Conservation (phyloP, 2,888 invertebrate species). For the Horisme vitalbata region DNA sequence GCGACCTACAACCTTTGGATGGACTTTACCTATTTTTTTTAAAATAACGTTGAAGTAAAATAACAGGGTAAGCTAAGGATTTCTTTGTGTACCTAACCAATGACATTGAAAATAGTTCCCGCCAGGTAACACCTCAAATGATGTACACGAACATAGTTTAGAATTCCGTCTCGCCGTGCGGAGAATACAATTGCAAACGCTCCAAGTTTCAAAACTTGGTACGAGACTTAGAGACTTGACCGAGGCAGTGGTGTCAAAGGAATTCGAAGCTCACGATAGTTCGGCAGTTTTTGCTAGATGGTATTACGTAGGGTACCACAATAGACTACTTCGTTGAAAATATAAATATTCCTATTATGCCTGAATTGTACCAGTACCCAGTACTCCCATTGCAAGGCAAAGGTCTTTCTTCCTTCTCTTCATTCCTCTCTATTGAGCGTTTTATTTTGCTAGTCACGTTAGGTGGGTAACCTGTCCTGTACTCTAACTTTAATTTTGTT, state of each 20-base stretch:
- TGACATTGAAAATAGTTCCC: constrained; percentile 6
- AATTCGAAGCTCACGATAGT: constrained; percentile 16
- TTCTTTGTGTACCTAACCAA: background rate
- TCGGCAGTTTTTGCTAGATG: constrained; percentile 14
- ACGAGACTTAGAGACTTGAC: background rate
- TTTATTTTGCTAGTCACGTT: too few relatives aligned
- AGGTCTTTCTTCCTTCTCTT: too few relatives aligned
- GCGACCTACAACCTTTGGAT: too few relatives aligned
- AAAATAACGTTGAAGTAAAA: too few relatives aligned
- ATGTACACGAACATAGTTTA: constrained; percentile 18
- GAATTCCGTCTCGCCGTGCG: constrained; percentile 8
- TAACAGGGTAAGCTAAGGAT: too few relatives aligned
- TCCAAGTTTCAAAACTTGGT: constrained; percentile 11
- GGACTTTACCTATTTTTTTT: too few relatives aligned
- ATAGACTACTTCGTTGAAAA: background rate
- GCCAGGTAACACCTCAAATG: constrained; percentile 20
- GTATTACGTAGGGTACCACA: constrained; percentile 1
- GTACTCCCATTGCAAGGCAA: too few relatives aligned
- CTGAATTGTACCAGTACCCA: too few relatives aligned
- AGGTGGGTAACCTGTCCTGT: too few relatives aligned
- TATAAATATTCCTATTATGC: too few relatives aligned
- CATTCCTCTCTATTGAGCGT: too few relatives aligned
- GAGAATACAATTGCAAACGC: constrained; percentile 20
- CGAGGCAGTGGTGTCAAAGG: constrained; percentile 20
- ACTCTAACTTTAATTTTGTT: too few relatives aligned